Evolutionary conservation across 1,140 invertebrate species (phyloP).

Genomic region (Triops longicaudatus): DNA sequence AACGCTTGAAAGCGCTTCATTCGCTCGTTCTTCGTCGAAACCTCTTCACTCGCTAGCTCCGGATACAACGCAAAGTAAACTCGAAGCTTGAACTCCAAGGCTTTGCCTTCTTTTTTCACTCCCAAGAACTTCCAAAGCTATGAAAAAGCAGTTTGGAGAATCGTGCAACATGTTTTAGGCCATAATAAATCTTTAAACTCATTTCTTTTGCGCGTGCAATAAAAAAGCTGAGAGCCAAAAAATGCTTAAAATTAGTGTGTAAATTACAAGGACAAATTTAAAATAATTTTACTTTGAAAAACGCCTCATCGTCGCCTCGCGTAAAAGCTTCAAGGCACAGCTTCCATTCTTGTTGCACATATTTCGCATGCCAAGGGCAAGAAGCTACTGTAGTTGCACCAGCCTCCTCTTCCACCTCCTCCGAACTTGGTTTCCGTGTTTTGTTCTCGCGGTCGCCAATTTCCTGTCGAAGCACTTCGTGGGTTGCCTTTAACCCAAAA

Average conservation of each 20-base stretch:
- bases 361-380: background rate
- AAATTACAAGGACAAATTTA: too few species aligned
- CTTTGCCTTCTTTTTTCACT: background rate
- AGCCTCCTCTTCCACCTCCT: background rate
- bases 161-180: too few species aligned
- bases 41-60: background rate
- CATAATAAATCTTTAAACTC: background rate
- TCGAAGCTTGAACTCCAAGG: background rate
- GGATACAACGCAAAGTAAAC: background rate
- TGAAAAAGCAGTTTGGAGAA: too few species aligned
- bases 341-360: background rate
- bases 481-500: background rate
- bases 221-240: too few species aligned
- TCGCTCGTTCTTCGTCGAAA: background rate
- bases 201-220: too few species aligned
- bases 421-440: background rate
- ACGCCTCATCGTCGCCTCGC: background rate
- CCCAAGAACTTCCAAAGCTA: background rate
- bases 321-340: background rate
- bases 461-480: background rate
- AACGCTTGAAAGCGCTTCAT: background rate
- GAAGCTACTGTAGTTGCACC: too few species aligned
- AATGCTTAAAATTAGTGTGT: too few species aligned
- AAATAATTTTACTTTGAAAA: background rate
- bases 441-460: conserved; percentile 5